These are phyloP conservation scores for Chrysolophus pictus DNA, from an alignment of 2,797 vertebrate genomes.

Conservation along the genomic window DNA sequence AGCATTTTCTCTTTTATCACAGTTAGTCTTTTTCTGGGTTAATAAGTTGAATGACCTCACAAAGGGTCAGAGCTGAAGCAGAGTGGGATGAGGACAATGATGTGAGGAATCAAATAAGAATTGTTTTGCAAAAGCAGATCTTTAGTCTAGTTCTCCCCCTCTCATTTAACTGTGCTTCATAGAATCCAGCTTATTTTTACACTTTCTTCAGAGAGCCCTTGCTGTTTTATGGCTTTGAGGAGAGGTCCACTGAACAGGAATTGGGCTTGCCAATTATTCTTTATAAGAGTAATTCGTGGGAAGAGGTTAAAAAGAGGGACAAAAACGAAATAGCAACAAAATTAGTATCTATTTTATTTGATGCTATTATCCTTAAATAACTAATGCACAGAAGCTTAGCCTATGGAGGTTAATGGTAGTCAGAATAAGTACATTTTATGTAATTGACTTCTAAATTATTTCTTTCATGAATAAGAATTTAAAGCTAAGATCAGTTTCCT, in stretches of 20 bases:
- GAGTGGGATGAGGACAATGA: neutral
- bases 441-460: neutral
- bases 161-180: neutral
- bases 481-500: neutral
- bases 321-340: constrained; percentile 13
- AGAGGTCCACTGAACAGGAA: neutral
- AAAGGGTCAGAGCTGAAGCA: neutral
- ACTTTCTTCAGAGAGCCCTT: neutral
- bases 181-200: neutral
- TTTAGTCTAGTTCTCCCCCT: neutral
- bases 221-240: neutral
- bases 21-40: neutral
- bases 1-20: neutral
- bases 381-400: neutral
- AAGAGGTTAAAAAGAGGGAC: neutral
- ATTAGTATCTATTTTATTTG: neutral
- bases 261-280: too few relatives aligned
- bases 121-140: neutral
- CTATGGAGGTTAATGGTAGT: neutral
- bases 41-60: constrained; percentile 14
- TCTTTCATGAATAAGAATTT: neutral
- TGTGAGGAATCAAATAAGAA: neutral
- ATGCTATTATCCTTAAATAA: neutral
- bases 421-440: neutral
- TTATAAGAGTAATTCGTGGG: neutral